Evolutionary conservation across 2,888 invertebrate species (phyloP), one percentile per base, ranked within the genome.

Genomic region (Drosophila greeni): DNA sequence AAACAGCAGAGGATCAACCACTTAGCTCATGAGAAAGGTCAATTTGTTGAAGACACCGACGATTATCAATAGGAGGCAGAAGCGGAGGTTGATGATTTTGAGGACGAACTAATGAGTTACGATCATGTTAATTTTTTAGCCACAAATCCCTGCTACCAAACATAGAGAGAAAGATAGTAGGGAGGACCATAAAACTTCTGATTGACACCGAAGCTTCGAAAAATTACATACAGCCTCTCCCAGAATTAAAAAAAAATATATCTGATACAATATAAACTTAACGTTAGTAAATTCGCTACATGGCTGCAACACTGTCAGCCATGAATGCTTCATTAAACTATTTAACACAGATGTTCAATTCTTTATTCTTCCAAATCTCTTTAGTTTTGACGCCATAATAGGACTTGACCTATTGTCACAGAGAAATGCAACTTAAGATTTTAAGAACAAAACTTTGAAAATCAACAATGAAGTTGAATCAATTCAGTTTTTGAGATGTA

Each of bases 31-130:
- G 18, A 23, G 24, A 14, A 14, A 24, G 16, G 9, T 34, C 16
- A 33, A 40, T 24, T 0, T 7, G 24, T 6, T n/a, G 43, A 18
- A 24, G n/a, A 42, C 16, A 7, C 6, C 16, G 16, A n/a, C n/a
- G 53, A 24, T 24, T 42, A 54, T 24, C 53, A 42, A 33, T 6
- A 33, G 24, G 24, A 54, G 43, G 33, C 23, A 26, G 24, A 33
- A 42, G 23, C 16, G 16, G 11, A 14, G 33, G 33, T 42, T 54
- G 43, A 43, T 6, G 7, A 43, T n/a, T 18, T 14, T 43, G 16
- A 43, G 24, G 54, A 26, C 18, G 24, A 43, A 11, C 16, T 43
- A 12, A 0, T 26, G 2, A 26, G 2, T 26, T 26, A 26, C 24
- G 24, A 26, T 26, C 24, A 26, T 26, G 8, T 26, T 26, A 1